Percentiles rank a stretch among this genome's conserved stretches.
Conservation (phyloP, 1,140 invertebrate species). For the Drosophila pachea region DNA sequence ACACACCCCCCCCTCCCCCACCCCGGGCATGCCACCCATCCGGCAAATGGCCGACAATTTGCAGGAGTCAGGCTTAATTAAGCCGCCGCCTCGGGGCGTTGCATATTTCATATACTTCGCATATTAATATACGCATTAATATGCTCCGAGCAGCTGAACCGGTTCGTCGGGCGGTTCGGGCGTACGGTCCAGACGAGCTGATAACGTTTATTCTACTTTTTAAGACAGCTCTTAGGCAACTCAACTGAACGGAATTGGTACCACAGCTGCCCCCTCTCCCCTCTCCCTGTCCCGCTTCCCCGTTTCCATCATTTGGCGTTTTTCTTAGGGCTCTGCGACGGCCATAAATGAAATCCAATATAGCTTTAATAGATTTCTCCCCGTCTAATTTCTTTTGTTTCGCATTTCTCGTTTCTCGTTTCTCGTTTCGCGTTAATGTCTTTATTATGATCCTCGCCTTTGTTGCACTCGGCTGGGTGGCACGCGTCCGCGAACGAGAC, state of each 20-base stretch:
- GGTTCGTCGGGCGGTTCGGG: background rate
- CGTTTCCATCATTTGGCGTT: too few relatives aligned
- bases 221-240: too few relatives aligned
- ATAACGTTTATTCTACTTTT: too few relatives aligned
- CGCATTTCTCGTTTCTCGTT: constrained; percentile 15
- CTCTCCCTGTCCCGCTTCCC: too few relatives aligned
- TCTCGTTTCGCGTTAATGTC: constrained; percentile 29
- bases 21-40: background rate
- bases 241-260: too few relatives aligned
- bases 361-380: constrained; percentile 7
- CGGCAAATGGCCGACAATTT: constrained; percentile 11
- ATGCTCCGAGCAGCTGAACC: background rate
- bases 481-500: constrained; percentile 13
- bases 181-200: too few relatives aligned
- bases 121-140: background rate
- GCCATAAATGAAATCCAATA: constrained; percentile 5
- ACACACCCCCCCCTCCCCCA: too few relatives aligned
- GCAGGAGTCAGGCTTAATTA: constrained; percentile 15
- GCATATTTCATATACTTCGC: background rate
- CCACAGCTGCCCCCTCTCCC: background rate
- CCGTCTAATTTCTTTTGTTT: constrained; percentile 11
- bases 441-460: constrained; percentile 22
- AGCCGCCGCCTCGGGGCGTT: background rate
- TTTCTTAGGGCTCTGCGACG: background rate
- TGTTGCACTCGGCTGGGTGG: constrained; percentile 23